A percentile compares a stretch with the other conserved stretches of the same genome.
Evolutionary conservation across 2,113 vertebrate species (phyloP).

Genomic region (Numenius arquata): DNA sequence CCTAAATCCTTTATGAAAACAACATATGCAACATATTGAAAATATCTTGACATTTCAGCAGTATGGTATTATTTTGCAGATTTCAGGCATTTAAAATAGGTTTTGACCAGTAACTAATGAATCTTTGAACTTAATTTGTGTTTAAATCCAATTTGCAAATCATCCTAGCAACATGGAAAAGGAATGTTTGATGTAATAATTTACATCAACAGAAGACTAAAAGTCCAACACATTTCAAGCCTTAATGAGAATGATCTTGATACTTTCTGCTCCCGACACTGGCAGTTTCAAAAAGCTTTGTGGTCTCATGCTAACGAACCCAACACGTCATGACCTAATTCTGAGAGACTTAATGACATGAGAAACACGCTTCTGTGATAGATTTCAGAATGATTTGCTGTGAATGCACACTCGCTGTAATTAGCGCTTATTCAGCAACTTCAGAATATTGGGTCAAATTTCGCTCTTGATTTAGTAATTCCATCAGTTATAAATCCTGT

Average conservation of each 20-base stretch:
- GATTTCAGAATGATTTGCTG: neutral
- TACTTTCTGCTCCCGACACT: neutral
- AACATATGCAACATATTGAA: neutral
- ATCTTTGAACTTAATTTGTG: neutral
- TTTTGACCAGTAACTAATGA: neutral
- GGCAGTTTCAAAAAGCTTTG: neutral
- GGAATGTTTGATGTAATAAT: neutral
- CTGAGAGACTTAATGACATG: neutral
- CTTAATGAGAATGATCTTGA: neutral
- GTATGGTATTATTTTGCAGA: neutral
- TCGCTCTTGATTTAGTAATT: neutral
- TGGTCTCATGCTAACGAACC: neutral
- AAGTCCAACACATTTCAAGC: neutral
- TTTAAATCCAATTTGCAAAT: neutral
- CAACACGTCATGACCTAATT: neutral
- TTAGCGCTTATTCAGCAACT: neutral
- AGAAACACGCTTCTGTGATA: neutral
- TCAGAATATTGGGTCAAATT: neutral
- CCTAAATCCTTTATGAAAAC: neutral
- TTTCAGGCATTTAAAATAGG: neutral
- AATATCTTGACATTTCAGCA: neutral
- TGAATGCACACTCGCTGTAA: neutral
- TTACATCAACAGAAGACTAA: neutral
- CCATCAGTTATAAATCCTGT: neutral
- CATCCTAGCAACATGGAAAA: neutral